phyloP scores from a whole-genome alignment of 1,140 invertebrate species.

The Frieseomelitta varia region DNA sequence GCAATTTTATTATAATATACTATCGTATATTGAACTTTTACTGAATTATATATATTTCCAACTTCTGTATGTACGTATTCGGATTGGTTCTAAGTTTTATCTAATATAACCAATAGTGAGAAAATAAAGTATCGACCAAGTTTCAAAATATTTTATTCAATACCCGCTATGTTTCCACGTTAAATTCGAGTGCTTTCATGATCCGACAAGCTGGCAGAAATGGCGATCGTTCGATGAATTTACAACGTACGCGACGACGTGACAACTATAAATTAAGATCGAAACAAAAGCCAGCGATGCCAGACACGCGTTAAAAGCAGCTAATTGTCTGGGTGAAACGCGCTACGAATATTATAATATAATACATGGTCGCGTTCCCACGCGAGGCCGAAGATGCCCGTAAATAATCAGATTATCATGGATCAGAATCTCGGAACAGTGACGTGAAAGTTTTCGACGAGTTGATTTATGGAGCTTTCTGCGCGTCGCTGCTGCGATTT shows the following conservation, averaged over 20 bases:
- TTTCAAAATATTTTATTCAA: no score
- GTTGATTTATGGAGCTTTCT: conserved; percentile 13
- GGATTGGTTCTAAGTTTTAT: no score
- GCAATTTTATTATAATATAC: no score
- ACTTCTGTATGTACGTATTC: no score
- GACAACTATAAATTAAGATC: background rate
- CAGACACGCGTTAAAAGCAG: background rate
- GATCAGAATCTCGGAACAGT: background rate
- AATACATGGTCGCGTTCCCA: background rate
- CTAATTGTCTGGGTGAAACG: background rate
- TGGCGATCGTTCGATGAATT: background rate
- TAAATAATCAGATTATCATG: conserved; percentile 25
- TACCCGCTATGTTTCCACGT: no score
- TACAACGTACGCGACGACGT: background rate
- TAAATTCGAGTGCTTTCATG: background rate
- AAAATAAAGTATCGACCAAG: no score
- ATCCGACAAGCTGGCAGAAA: background rate
- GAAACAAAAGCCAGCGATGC: background rate
- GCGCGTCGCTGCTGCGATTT: background rate
- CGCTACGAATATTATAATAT: background rate
- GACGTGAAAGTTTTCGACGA: conserved; percentile 4
- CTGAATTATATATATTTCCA: no score
- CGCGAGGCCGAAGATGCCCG: background rate
- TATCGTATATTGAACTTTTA: no score
- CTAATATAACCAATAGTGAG: no score